A percentile compares a stretch with the other conserved stretches of the same genome.
These are phyloP conservation scores for Apamea sordens DNA, from an alignment of 2,888 invertebrate genomes.

Conservation along the genomic window DNA sequence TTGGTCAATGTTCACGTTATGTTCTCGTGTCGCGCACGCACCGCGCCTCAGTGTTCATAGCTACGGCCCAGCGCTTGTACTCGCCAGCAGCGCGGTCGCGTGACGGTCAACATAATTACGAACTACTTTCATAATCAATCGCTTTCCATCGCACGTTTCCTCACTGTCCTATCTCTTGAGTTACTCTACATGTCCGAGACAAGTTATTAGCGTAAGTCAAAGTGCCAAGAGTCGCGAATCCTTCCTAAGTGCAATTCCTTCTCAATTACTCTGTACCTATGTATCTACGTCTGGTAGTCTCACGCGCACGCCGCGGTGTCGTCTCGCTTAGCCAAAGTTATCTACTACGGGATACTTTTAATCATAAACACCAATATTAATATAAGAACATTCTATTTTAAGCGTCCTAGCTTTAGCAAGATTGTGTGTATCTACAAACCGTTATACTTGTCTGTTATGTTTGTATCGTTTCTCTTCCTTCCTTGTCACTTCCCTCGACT, in stretches of 20 bases:
- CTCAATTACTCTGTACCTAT: conserved; percentile 81
- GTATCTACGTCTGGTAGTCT: conserved; percentile 67
- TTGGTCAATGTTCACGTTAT: conserved; percentile 69
- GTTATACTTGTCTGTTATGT: conserved; percentile 52
- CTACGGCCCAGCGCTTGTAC: conserved; percentile 31
- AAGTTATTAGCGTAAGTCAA: conserved; percentile 85
- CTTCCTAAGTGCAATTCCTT: conserved; percentile 87
- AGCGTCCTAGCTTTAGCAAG: conserved; percentile 59
- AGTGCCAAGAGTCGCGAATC: conserved; percentile 88
- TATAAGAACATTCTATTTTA: conserved; percentile 44
- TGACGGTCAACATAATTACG: conserved; percentile 21
- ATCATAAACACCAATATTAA: conserved; percentile 60
- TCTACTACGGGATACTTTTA: conserved; percentile 75
- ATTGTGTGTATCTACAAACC: conserved; percentile 54
- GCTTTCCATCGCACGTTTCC: conserved; percentile 52
- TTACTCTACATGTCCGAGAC: conserved; percentile 65
- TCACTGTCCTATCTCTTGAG: conserved; percentile 55
- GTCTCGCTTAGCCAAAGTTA: conserved; percentile 76
- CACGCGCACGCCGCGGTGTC: conserved; percentile 62
- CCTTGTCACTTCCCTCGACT: conserved; percentile 45
- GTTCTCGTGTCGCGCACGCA: conserved; percentile 63
- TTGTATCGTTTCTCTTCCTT: conserved; percentile 47
- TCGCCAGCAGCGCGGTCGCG: conserved; percentile 35
- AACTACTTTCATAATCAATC: conserved; percentile 32
- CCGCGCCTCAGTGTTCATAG: conserved; percentile 17